Conservation (phyloP, 2,888 invertebrate species). For the Agrotis exclamationis region DNA sequence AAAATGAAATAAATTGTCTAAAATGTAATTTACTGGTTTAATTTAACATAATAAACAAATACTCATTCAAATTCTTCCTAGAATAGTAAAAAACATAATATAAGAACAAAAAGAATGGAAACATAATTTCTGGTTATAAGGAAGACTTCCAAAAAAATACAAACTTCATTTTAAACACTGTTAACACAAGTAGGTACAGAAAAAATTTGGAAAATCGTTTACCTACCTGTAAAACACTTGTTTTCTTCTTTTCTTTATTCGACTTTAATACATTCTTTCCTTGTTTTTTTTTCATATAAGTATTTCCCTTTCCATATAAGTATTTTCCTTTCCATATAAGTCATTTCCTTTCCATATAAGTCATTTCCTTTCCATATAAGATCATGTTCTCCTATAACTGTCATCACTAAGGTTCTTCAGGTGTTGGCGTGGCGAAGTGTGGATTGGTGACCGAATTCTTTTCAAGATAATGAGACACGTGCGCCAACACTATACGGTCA, state of each 20-base stretch:
- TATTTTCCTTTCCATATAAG: too few species aligned
- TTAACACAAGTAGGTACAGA: too few species aligned
- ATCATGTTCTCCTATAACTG: not conserved
- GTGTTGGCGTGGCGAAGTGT: conserved; percentile 77
- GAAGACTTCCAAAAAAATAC: not conserved
- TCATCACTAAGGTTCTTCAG: not conserved
- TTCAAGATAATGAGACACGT: conserved; percentile 75
- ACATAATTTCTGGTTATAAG: not conserved
- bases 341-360: too few species aligned
- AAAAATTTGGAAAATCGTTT: not conserved
- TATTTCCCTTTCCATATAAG: too few species aligned
- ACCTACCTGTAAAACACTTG: not conserved
- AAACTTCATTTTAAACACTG: too few species aligned
- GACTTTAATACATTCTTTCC: not conserved
- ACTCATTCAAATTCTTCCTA: not conserved
- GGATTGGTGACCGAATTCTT: conserved; percentile 76
- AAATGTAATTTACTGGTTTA: conserved; percentile 78
- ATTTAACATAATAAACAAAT: conserved; percentile 46
- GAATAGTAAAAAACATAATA: not conserved
- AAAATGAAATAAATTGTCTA: conserved; percentile 90
- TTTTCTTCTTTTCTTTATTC: not conserved
- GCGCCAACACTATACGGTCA: conserved; percentile 75
- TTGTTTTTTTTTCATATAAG: not conserved
- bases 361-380: not conserved
- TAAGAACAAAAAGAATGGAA: not conserved